Percentiles rank a stretch among this genome's conserved stretches.
Conservation (phyloP, 2,797 vertebrate genomes). For the Threskiornis aethiopicus region DNA sequence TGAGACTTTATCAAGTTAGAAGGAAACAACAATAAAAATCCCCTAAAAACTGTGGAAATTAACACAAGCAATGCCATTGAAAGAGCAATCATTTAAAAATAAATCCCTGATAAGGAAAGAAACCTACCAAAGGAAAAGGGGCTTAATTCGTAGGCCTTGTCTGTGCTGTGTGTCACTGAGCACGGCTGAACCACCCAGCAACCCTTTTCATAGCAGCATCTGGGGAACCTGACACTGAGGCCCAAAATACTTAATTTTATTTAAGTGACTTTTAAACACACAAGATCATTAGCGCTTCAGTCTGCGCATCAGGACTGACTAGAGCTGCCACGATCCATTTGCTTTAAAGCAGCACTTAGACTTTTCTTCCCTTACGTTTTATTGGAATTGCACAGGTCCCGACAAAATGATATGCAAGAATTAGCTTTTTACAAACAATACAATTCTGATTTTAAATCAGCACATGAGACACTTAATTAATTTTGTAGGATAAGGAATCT, state of each 20-base stretch:
- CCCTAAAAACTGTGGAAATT: neutral
- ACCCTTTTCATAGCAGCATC: neutral
- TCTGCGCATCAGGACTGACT: neutral
- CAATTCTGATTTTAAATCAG: slow-evolving; percentile 68
- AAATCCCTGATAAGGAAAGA: neutral
- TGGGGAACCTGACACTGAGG: neutral
- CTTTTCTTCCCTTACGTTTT: neutral
- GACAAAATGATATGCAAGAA: slow-evolving; percentile 16
- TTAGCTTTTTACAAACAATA: slow-evolving; percentile 54
- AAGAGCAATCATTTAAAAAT: neutral
- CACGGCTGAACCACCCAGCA: neutral
- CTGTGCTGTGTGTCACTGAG: neutral
- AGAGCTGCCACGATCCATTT: neutral
- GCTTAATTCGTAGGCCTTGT: neutral
- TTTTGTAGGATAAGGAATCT: slow-evolving; percentile 80
- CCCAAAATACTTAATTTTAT: neutral
- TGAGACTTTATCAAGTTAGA: too few relatives aligned
- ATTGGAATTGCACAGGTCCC: neutral
- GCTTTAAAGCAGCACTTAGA: neutral
- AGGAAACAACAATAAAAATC: neutral
- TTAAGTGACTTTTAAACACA: slow-evolving; percentile 7
- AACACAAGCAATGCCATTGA: neutral
- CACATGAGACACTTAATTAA: slow-evolving; percentile 75
- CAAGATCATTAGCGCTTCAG: neutral
- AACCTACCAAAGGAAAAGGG: neutral